Conservation (phyloP, 1,140 invertebrate species). For the Phymastichus coffea region DNA sequence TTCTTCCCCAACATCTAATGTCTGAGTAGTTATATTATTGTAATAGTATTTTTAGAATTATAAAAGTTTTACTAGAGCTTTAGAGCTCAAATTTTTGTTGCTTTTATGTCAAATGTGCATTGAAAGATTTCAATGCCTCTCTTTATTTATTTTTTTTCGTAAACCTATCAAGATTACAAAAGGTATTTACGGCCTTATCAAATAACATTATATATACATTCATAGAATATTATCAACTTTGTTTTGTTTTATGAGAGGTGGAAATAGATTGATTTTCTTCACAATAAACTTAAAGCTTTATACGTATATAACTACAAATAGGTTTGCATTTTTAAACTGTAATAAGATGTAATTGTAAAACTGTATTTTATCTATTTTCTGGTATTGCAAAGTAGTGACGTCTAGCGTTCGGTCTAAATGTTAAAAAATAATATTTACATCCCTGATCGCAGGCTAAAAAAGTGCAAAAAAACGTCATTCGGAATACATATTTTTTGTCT, state of each 20-base stretch:
- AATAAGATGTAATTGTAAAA: conserved; percentile 20
- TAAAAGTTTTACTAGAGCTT: no score
- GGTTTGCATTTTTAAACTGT: conserved; percentile 12
- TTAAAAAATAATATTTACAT: conserved; percentile 38
- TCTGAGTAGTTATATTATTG: no score
- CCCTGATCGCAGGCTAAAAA: conserved; percentile 23
- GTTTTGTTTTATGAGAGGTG: conserved; percentile 12
- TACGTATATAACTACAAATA: conserved; percentile 1
- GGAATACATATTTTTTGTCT: conserved; percentile 9
- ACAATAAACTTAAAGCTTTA: conserved; percentile 3
- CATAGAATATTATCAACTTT: conserved; percentile 9
- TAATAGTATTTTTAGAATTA: no score
- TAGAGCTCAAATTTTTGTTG: not conserved
- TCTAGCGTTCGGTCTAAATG: conserved; percentile 18
- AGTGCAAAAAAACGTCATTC: conserved; percentile 23
- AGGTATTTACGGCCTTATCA: conserved; percentile 13
- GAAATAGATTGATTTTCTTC: not conserved
- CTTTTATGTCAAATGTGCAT: not conserved
- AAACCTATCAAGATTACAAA: conserved; percentile 15
- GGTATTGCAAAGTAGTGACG: conserved; percentile 23
- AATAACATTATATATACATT: conserved; percentile 26
- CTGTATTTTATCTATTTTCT: conserved; percentile 26
- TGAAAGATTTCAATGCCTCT: not conserved
- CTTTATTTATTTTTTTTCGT: not conserved
- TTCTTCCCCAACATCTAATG: no score